phyloP scores from a whole-genome alignment of 2,113 vertebrate genomes.

The Chaetura pelagica region DNA sequence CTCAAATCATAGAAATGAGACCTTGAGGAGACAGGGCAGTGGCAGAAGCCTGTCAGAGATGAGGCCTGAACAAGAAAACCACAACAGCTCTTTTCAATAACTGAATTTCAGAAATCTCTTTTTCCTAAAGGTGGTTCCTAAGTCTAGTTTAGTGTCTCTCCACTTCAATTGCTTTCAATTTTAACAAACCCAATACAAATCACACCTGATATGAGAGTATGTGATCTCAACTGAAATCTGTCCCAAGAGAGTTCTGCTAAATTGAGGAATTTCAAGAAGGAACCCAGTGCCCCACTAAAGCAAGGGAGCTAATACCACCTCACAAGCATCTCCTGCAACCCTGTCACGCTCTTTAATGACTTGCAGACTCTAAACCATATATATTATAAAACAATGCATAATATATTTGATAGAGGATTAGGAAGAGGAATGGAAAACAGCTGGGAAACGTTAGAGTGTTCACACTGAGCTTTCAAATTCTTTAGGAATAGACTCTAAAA shows the following conservation, averaged over 20 bases:
- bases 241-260: neutral
- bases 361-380: neutral
- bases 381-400: neutral
- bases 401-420: neutral
- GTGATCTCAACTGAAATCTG: neutral
- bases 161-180: neutral
- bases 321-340: neutral
- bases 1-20: neutral
- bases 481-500: neutral
- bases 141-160: fast-evolving
- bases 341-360: neutral
- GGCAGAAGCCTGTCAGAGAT: neutral
- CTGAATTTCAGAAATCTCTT: neutral
- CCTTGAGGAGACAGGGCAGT: neutral
- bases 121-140: neutral
- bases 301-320: neutral
- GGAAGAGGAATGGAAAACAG: conserved; percentile 6
- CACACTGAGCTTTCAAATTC: neutral
- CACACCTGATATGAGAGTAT: fast-evolving
- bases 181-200: neutral
- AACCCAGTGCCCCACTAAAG: neutral
- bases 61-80: neutral
- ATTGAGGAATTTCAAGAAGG: neutral
- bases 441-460: conserved; percentile 25
- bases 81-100: fast-evolving